Percentiles rank a stretch among this genome's conserved stretches.
Evolutionary conservation across 2,888 invertebrate species (phyloP).

Genomic region (Pollenia amentaria): DNA sequence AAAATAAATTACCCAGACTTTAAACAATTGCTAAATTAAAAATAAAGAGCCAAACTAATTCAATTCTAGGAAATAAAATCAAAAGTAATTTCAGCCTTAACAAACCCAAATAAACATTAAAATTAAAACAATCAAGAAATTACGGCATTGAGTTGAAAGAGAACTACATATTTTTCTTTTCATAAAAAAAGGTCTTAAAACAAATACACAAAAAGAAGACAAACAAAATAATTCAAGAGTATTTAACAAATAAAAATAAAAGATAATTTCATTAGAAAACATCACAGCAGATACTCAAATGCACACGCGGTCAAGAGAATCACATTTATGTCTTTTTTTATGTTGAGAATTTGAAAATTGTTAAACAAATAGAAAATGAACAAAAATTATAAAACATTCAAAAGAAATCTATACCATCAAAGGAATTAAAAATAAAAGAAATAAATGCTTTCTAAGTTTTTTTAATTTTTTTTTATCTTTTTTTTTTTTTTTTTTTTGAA

Average conservation of each 20-base stretch:
- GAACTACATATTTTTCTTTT: background rate
- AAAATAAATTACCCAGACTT: no score
- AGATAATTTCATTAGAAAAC: slow-evolving; percentile 31
- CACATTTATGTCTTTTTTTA: background rate
- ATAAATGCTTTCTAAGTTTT: background rate
- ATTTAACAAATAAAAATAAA: slow-evolving; percentile 41
- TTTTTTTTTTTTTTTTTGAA: background rate
- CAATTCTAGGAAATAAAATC: no score
- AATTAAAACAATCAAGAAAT: no score
- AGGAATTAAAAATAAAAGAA: background rate
- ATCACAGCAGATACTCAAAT: slow-evolving; percentile 3
- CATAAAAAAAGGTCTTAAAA: background rate
- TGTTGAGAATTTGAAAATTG: slow-evolving; percentile 20
- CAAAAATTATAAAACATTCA: slow-evolving; percentile 7
- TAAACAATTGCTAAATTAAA: no score
- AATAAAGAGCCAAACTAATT: no score
- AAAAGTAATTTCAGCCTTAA: no score
- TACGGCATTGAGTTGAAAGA: no score
- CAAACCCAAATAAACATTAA: no score
- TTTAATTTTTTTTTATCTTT: background rate
- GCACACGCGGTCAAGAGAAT: background rate
- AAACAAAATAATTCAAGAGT: slow-evolving; percentile 10
- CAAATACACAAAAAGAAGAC: background rate
- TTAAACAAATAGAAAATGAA: background rate
- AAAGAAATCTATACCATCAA: background rate